Evolutionary conservation across 2,888 invertebrate species (phyloP).

Genomic region (Acronicta aceris): DNA sequence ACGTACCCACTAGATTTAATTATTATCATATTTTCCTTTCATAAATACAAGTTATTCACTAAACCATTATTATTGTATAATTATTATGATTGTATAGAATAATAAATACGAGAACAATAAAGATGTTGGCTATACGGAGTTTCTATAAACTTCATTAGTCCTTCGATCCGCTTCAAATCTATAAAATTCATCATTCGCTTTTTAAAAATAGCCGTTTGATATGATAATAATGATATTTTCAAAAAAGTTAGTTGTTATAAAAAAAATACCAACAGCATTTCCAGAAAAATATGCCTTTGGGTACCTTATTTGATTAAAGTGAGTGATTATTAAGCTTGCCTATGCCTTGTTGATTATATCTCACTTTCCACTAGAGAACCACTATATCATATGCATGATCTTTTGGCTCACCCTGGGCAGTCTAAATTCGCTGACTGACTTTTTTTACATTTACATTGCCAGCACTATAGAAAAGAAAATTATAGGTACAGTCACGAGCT

Average conservation of each 20-base stretch:
- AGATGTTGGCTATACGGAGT: constrained; percentile 47
- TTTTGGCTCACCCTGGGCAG: no score
- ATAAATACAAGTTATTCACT: constrained; percentile 45
- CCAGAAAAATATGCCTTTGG: constrained; percentile 11
- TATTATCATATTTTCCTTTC: constrained; percentile 45
- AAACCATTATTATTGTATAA: constrained; percentile 49
- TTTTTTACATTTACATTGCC: no score
- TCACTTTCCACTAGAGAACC: no score
- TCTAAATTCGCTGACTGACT: no score
- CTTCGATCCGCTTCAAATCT: constrained; percentile 40
- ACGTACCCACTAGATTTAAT: constrained; percentile 40
- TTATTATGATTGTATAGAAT: constrained; percentile 49
- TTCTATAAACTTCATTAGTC: constrained; percentile 37
- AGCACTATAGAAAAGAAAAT: no score
- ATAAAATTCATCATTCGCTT: constrained; percentile 35
- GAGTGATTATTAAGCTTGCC: constrained; percentile 7
- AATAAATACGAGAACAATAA: constrained; percentile 52
- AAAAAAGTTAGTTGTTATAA: constrained; percentile 30
- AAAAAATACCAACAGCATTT: constrained; percentile 30
- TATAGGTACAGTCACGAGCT: no score
- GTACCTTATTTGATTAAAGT: constrained; percentile 7
- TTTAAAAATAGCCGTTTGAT: constrained; percentile 65
- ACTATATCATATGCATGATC: no score
- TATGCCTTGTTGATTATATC: no score
- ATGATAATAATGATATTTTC: constrained; percentile 77